Percentiles rank a stretch among this genome's conserved stretches.
phyloP scores from a whole-genome alignment of 1,140 invertebrate species.

The Drosophila simulans region DNA sequence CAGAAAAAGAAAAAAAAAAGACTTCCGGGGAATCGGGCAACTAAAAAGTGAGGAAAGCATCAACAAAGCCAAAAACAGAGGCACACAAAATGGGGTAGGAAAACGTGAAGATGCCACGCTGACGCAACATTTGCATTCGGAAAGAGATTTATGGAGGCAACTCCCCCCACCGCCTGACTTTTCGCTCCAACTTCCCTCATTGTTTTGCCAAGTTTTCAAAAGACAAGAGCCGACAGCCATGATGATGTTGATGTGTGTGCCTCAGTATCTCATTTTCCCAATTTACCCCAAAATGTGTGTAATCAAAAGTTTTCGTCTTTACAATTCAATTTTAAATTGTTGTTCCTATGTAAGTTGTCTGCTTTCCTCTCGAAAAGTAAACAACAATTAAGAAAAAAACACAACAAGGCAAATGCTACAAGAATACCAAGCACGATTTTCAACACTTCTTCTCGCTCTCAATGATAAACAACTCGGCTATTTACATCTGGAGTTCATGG shows the following conservation, averaged over 20 bases:
- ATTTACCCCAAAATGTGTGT: conserved; percentile 36
- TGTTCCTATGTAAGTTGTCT: conserved; percentile 47
- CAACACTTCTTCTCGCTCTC: conserved; percentile 58
- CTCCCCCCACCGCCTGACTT: conserved; percentile 18
- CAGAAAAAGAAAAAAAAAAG: conserved; percentile 33
- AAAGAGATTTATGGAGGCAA: conserved; percentile 73
- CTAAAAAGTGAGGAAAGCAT: conserved; percentile 58
- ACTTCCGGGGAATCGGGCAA: conserved; percentile 67
- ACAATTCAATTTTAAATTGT: conserved; percentile 64
- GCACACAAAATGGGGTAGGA: conserved; percentile 12
- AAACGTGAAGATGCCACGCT: conserved; percentile 43
- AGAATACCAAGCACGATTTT: conserved; percentile 59
- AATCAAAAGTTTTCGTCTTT: conserved; percentile 54
- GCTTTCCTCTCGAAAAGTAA: conserved; percentile 74
- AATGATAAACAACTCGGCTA: conserved; percentile 56
- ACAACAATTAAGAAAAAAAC: conserved; percentile 66
- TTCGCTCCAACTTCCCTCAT: conserved; percentile 28
- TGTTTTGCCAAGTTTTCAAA: conserved; percentile 68
- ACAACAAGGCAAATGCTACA: conserved; percentile 29
- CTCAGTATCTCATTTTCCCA: conserved; percentile 41
- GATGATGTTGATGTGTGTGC: conserved; percentile 49
- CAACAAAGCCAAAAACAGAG: conserved; percentile 36
- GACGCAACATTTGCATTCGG: conserved; percentile 80
- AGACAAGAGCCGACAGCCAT: conserved; percentile 60
- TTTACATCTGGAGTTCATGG: conserved; percentile 53